phyloP scores from a whole-genome alignment of 1,140 invertebrate species.

The Brachionus asplanchnoidis region DNA sequence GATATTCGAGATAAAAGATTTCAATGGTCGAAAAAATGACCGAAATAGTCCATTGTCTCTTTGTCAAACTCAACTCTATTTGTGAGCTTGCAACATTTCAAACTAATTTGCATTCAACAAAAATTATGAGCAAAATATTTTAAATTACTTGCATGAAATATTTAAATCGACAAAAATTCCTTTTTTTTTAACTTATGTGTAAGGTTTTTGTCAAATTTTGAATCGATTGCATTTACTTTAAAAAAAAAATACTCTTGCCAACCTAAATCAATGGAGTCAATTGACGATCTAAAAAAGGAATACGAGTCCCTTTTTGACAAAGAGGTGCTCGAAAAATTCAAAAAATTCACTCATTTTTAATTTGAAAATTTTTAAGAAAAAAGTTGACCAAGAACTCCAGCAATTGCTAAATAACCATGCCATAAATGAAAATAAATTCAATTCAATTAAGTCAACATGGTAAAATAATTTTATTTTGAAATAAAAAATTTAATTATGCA shows the following conservation, averaged over 20 bases:
- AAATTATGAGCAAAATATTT: slow-evolving; percentile 17
- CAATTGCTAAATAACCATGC: slow-evolving; percentile 3
- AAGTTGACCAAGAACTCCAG: slow-evolving; percentile 15
- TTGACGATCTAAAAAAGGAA: slow-evolving; percentile 35
- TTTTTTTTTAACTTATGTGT: slow-evolving; percentile 33
- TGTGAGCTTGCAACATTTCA: slow-evolving; percentile 10
- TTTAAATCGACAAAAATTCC: slow-evolving; percentile 27
- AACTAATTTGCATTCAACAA: background rate
- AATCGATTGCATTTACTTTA: background rate
- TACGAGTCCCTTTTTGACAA: slow-evolving; percentile 24
- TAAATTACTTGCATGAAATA: slow-evolving; percentile 34
- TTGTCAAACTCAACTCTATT: background rate
- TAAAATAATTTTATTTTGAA: background rate
- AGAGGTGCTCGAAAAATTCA: background rate
- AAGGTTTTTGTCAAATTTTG: slow-evolving; percentile 28
- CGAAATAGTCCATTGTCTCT: background rate
- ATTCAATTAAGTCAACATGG: slow-evolving; percentile 21
- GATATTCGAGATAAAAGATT: background rate
- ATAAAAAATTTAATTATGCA: background rate
- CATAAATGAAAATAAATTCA: slow-evolving; percentile 21
- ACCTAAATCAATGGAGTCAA: background rate
- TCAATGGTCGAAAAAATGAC: background rate
- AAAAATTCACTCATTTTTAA: background rate
- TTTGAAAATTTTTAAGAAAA: slow-evolving; percentile 1
- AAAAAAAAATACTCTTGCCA: background rate